Percentiles rank a stretch among this genome's conserved stretches.
Evolutionary conservation across 1,140 invertebrate species (phyloP).

Genomic region (Drosophila oshimai): DNA sequence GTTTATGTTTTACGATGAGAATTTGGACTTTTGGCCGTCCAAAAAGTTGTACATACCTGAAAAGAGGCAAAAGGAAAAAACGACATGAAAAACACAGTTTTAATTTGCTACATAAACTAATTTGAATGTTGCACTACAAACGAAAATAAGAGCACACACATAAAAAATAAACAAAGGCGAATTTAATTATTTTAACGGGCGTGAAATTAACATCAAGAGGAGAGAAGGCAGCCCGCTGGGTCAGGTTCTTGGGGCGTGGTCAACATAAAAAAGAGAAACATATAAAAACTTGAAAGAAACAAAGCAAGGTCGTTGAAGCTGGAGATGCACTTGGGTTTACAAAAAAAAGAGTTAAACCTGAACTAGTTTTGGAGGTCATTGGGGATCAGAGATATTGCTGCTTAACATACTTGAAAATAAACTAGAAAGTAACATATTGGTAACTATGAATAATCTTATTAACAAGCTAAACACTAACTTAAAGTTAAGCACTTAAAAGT

Average conservation of each 20-base stretch:
- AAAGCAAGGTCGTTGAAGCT: conserved; percentile 60
- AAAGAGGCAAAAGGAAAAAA: conserved; percentile 30
- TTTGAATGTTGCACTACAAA: conserved; percentile 35
- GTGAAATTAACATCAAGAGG: conserved; percentile 43
- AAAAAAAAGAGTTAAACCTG: neutral
- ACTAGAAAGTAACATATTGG: neutral
- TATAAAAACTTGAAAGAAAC: conserved; percentile 26
- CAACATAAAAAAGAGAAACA: conserved; percentile 11
- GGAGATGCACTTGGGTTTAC: conserved; percentile 13
- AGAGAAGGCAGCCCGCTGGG: conserved; percentile 3
- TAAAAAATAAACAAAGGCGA: conserved; percentile 42
- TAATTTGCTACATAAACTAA: conserved; percentile 42
- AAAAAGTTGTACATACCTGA: conserved; percentile 36
- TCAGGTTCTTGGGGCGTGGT: conserved; percentile 53
- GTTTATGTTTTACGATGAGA: conserved; percentile 25
- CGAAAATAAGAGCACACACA: conserved; percentile 24
- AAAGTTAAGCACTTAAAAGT: neutral
- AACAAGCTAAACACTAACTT: too few relatives aligned
- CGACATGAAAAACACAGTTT: conserved; percentile 50
- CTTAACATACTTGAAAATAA: neutral
- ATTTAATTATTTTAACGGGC: conserved; percentile 35
- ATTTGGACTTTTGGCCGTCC: neutral
- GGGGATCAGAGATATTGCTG: neutral
- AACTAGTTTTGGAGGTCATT: conserved; percentile 17
- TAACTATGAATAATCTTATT: too few relatives aligned